Conservation (phyloP, 2,797 vertebrate genomes). For the Dryobates pubescens region DNA sequence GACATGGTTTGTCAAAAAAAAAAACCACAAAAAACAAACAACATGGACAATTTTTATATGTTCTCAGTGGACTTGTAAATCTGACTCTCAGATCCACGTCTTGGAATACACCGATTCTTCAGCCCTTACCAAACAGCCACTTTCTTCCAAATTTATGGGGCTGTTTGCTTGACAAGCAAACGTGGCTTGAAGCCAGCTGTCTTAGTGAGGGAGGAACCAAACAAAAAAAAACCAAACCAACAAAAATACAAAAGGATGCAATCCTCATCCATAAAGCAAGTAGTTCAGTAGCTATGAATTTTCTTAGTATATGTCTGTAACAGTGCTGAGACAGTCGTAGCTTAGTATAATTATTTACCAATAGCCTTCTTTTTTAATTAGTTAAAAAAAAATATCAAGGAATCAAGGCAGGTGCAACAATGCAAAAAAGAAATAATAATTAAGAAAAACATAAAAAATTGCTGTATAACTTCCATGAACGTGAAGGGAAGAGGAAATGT, state of each 20-base stretch:
- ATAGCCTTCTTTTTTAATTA: background rate
- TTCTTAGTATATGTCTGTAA: background rate
- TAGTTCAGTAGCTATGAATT: background rate
- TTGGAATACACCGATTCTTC: background rate
- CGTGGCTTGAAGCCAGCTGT: background rate
- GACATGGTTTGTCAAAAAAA: background rate
- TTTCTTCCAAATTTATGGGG: background rate
- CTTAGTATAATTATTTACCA: background rate
- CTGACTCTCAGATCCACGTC: background rate
- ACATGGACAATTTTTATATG: background rate
- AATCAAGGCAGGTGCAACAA: background rate
- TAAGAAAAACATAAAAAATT: no score
- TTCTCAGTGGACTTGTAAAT: background rate
- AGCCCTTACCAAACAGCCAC: background rate
- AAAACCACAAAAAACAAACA: background rate
- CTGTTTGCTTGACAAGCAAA: background rate
- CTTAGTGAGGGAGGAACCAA: background rate
- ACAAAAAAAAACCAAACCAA: no score
- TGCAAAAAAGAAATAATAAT: no score
- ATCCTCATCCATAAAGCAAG: background rate
- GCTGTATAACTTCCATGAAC: background rate
- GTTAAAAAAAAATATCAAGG: background rate
- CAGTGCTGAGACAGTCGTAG: background rate
- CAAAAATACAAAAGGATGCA: background rate
- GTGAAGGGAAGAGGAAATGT: background rate